phyloP scores from a whole-genome alignment of 2,888 invertebrate genomes.

The Axea sp. region DNA sequence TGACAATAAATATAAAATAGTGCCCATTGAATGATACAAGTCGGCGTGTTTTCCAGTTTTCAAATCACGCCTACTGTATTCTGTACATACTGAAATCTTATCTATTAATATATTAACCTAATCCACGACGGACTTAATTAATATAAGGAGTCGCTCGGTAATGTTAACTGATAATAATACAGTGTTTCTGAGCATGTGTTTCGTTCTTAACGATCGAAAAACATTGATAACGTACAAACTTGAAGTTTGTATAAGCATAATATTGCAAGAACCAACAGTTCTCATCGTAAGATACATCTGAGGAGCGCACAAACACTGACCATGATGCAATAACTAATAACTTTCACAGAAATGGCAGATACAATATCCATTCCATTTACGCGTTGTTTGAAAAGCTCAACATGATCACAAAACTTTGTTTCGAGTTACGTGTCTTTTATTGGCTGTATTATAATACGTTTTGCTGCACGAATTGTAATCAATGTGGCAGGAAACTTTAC shows the following conservation, averaged over 20 bases:
- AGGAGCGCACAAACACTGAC: constrained; percentile 30
- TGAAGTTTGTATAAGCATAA: constrained; percentile 42
- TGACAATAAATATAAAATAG: constrained; percentile 24
- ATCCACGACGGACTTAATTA: constrained; percentile 35
- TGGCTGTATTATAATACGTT: constrained; percentile 39
- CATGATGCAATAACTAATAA: constrained; percentile 59
- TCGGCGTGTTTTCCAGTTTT: not conserved
- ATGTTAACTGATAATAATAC: constrained; percentile 59
- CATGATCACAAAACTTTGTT: constrained; percentile 49
- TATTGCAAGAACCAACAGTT: constrained; percentile 35
- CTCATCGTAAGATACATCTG: constrained; percentile 43
- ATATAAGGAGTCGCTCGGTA: constrained; percentile 54
- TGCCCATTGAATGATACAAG: constrained; percentile 5
- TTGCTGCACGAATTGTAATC: constrained; percentile 25
- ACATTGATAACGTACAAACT: constrained; percentile 44
- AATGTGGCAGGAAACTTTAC: constrained; percentile 2
- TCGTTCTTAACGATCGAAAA: constrained; percentile 55
- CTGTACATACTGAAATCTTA: constrained; percentile 17
- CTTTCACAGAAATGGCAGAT: constrained; percentile 49
- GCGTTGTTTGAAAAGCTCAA: constrained; percentile 49
- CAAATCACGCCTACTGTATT: not conserved
- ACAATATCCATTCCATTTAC: constrained; percentile 48
- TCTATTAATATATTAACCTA: constrained; percentile 22
- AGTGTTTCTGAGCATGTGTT: constrained; percentile 46
- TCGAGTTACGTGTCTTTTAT: constrained; percentile 32